Conservation (phyloP, 2,888 invertebrate genomes). For the Dryadula phaetusa region DNA sequence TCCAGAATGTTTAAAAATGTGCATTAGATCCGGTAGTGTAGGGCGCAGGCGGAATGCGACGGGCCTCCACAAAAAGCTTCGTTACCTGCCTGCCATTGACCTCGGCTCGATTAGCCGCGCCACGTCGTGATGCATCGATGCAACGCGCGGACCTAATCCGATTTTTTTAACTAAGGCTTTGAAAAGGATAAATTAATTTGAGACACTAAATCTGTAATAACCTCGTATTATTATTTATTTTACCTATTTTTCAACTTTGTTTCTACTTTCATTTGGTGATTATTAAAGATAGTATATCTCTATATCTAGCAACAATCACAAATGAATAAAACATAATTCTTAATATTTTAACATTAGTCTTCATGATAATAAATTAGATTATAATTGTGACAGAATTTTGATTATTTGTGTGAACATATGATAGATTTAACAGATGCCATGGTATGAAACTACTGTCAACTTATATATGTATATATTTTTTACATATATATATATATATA, state of each 20-base stretch:
- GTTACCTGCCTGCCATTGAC: constrained; percentile 81
- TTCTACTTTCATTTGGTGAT: not conserved
- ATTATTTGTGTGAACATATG: too few relatives aligned
- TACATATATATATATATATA: too few relatives aligned
- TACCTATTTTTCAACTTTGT: not conserved
- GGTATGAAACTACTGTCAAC: too few relatives aligned
- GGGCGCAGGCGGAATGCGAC: constrained; percentile 54
- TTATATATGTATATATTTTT: too few relatives aligned
- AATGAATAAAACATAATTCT: too few relatives aligned
- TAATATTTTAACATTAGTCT: too few relatives aligned
- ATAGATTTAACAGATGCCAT: too few relatives aligned
- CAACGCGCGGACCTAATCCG: constrained; percentile 58
- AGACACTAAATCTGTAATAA: constrained; percentile 36
- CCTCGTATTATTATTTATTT: not conserved
- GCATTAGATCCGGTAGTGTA: constrained; percentile 60
- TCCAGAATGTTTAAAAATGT: constrained; percentile 34
- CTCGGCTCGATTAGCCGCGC: constrained; percentile 68
- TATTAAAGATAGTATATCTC: too few relatives aligned
- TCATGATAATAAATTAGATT: too few relatives aligned
- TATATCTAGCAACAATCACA: too few relatives aligned
- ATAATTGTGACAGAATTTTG: too few relatives aligned
- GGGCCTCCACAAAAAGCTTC: constrained; percentile 69
- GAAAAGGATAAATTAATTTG: constrained; percentile 53
- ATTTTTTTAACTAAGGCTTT: constrained; percentile 48
- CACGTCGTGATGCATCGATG: constrained; percentile 58